Evolutionary conservation across 1,140 invertebrate species (phyloP).

Genomic region (Drosophila arawakana): DNA sequence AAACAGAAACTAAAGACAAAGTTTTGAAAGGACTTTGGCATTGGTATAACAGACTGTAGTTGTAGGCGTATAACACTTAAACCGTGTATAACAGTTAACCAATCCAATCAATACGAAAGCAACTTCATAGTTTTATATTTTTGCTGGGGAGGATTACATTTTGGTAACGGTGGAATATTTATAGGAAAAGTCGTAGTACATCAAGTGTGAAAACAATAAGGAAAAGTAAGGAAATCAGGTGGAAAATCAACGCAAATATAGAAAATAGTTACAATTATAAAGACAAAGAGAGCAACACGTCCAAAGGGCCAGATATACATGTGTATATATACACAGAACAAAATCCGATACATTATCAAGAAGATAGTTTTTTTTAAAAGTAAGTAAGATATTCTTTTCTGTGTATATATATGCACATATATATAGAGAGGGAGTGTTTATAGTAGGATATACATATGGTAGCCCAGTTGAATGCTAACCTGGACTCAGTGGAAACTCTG

Average conservation of each 20-base stretch:
- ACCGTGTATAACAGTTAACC: constrained; percentile 56
- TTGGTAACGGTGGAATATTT: constrained; percentile 22
- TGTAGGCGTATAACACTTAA: constrained; percentile 45
- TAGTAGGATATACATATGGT: constrained; percentile 14
- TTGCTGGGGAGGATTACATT: constrained; percentile 21
- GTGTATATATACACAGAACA: too few relatives aligned
- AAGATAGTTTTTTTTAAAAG: too few relatives aligned
- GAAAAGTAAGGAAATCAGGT: constrained; percentile 19
- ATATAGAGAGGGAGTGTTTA: too few relatives aligned
- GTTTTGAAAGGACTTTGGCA: constrained; percentile 10
- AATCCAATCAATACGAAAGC: constrained; percentile 46
- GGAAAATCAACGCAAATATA: constrained; percentile 14
- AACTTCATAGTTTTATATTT: constrained; percentile 11
- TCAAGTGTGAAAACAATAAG: constrained; percentile 16
- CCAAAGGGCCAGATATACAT: too few relatives aligned
- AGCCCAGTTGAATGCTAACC: constrained; percentile 77
- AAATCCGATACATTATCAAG: too few relatives aligned
- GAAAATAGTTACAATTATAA: constrained; percentile 15
- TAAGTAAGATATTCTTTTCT: too few relatives aligned
- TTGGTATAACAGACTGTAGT: constrained; percentile 20
- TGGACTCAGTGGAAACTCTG: constrained; percentile 84
- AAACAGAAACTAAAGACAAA: constrained; percentile 31
- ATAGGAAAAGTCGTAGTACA: background rate
- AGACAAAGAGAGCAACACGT: constrained; percentile 11
- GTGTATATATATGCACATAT: too few relatives aligned